Percentiles rank a stretch among this genome's conserved stretches.
Evolutionary conservation across 2,797 vertebrate genomes (phyloP).

Genomic region (Philypnodon macrostomus): DNA sequence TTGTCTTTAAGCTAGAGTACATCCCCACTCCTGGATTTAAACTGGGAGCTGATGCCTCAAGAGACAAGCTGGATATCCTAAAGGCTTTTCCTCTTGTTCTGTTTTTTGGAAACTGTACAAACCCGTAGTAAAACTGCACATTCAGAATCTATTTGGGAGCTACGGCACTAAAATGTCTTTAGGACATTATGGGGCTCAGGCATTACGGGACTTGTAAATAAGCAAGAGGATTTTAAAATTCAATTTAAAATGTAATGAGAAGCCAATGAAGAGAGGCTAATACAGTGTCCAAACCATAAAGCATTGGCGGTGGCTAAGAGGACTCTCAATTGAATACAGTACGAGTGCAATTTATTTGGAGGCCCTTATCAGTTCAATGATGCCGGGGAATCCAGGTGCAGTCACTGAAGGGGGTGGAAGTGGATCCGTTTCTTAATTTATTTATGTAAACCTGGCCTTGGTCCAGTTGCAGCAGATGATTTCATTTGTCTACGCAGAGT

Average conservation of each 20-base stretch:
- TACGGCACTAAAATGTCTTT: background rate
- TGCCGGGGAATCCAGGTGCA: constrained; percentile 61
- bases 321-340: constrained; percentile 30
- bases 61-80: background rate
- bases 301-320: constrained; percentile 16
- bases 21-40: background rate
- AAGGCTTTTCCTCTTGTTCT: background rate
- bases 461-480: constrained; percentile 72
- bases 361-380: constrained; percentile 60
- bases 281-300: constrained; percentile 14
- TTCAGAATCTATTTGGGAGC: background rate
- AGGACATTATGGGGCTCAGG: background rate
- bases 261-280: constrained; percentile 3
- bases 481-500: constrained; percentile 73
- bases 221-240: background rate
- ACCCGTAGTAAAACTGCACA: background rate
- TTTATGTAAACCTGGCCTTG: constrained; percentile 73
- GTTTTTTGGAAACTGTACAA: constrained; percentile 1
- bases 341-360: constrained; percentile 58
- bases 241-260: constrained; percentile 9
- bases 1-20: background rate
- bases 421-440: constrained; percentile 75
- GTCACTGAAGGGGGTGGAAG: constrained; percentile 66
- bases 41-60: background rate
- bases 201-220: background rate